Evolutionary conservation across 2,113 vertebrate species (phyloP).

Genomic region (cattle (Bos taurus)): DNA sequence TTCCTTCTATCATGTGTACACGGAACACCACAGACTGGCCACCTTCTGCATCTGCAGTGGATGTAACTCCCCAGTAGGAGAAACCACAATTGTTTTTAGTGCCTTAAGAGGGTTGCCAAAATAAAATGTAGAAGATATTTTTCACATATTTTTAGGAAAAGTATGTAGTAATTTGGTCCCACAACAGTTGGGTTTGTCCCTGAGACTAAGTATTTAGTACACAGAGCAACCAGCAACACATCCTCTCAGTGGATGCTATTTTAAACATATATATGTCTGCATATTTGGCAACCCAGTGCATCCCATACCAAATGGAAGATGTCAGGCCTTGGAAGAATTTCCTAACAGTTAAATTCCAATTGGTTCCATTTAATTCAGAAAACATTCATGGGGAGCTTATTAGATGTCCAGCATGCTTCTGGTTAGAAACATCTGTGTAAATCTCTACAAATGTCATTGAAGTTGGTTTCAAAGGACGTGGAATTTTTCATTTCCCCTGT

Average conservation of each 20-base stretch:
- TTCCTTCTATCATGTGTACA: background rate
- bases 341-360: background rate
- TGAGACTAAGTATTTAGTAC: background rate
- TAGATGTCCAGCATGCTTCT: background rate
- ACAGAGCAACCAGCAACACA: background rate
- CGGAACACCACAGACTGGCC: background rate
- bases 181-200: background rate
- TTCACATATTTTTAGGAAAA: slow-evolving; percentile 26
- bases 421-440: background rate
- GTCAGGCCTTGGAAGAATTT: slow-evolving; percentile 1
- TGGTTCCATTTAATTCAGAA: slow-evolving; percentile 35
- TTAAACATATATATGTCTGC: background rate
- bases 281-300: background rate
- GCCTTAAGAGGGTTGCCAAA: background rate
- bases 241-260: background rate
- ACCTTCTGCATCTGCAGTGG: background rate
- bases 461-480: background rate
- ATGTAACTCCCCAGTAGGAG: background rate
- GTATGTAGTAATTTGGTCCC: background rate
- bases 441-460: background rate
- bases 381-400: background rate
- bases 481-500: background rate
- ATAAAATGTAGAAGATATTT: background rate
- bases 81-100: background rate
- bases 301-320: background rate